Evolutionary conservation across 2,113 vertebrate genomes (phyloP).

Genomic region (Campylorhamphus procurvoides): DNA sequence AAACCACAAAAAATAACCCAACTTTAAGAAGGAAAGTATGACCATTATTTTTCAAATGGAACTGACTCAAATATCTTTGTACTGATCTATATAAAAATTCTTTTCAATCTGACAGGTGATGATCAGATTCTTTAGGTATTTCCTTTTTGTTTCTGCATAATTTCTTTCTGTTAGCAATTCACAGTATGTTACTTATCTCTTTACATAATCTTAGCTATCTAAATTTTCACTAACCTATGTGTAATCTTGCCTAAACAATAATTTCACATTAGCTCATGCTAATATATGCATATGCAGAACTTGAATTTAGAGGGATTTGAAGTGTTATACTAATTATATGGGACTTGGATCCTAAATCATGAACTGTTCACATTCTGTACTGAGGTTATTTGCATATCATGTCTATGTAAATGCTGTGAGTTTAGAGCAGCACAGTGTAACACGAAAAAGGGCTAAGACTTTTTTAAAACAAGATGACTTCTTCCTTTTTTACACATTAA

Average conservation of each 20-base stretch:
- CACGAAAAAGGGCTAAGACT: neutral
- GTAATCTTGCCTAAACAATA: neutral
- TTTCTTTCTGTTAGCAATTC: neutral
- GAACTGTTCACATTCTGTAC: conserved; percentile 12
- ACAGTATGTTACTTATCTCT: neutral
- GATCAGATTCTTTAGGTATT: neutral
- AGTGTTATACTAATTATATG: conserved; percentile 47
- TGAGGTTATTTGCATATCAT: conserved; percentile 19
- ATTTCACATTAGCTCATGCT: conserved; percentile 24
- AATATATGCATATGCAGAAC: conserved; percentile 52
- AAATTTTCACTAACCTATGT: neutral
- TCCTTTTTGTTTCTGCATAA: rapidly evolving
- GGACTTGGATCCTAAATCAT: conserved; percentile 18
- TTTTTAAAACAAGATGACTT: neutral
- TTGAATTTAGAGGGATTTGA: conserved; percentile 47
- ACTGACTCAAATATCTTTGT: neutral
- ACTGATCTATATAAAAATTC: neutral
- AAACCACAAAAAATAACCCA: neutral
- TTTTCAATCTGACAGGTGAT: neutral
- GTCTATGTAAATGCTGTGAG: neutral
- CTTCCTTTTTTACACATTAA: neutral
- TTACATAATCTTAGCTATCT: neutral
- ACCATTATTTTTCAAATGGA: neutral
- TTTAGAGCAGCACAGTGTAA: neutral
- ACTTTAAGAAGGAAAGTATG: neutral